Evolutionary conservation across 2,888 invertebrate genomes (phyloP), one percentile per base, ranked within the genome.

Genomic region (Drosophila paramelanica): DNA sequence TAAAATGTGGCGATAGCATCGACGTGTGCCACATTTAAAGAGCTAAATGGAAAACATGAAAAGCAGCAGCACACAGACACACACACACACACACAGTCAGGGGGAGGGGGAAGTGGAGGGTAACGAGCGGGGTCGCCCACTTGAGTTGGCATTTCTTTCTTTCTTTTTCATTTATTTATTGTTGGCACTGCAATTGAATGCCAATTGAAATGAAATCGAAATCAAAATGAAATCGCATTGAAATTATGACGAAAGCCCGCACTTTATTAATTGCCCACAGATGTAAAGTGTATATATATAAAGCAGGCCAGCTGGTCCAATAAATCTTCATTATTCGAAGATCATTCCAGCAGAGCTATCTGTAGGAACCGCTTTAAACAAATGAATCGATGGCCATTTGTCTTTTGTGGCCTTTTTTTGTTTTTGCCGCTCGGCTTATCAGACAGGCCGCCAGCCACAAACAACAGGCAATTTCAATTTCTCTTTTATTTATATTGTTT

Each of bases 21-120:
- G 73, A 83, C 83, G 87, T 82, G 88, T 88, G 86, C 79, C 82
- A 72, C 86, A 88, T 82, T 71, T 76, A 82, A 81, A 82, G 67
- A 71, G 79, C 64, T 49, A 73, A 88, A 69, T 71, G 88, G 68
- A 78, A 79, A 73, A 75, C 72, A 81, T 72, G 77, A 71, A 73
- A 69, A 70, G 56, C 85, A 68, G 65, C 58, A 51, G 46, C 31
- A 53, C 53, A 42, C 55, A 45, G 25, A 55, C 17, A 17, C 17
- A 17, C 17, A 17, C 17, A 17, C 17, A 17, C 17, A 17, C 17
- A 17, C 17, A 17, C 17, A 17, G n/a, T n/a, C n/a, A n/a, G n/a
- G n/a, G n/a, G n/a, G n/a, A n/a, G n/a, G n/a, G 46, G 41, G 41
- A 25, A n/a, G 20, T 11, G 8, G 23, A 13, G 55, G n/a, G 36